A percentile compares a stretch with the other conserved stretches of the same genome.
These are phyloP conservation scores for Hippocampus barbouri DNA, from an alignment of 2,113 vertebrate species.

Conservation along the genomic window DNA sequence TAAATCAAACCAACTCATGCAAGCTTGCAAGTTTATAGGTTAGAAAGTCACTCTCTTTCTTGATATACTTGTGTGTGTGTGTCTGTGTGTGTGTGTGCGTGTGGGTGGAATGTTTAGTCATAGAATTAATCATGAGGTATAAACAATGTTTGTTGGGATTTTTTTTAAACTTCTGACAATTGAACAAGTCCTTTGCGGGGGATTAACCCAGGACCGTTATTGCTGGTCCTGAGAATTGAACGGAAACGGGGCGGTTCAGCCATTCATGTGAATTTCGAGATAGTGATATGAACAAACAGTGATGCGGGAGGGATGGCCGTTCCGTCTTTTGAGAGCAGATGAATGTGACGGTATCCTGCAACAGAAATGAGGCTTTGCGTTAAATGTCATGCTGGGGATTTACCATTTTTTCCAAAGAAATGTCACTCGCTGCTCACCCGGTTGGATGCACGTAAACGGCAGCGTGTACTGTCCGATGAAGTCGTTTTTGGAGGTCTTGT, in stretches of 20 bases:
- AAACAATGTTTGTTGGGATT: not conserved
- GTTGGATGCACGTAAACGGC: constrained; percentile 82
- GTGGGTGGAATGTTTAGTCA: not conserved
- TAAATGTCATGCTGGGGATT: not conserved
- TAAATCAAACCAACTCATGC: not conserved
- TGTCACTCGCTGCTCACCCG: constrained; percentile 71
- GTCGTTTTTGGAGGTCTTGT: constrained; percentile 85
- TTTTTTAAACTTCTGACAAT: not conserved
- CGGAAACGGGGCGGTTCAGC: not conserved
- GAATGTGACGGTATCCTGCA: constrained; percentile 90
- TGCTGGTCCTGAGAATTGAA: not conserved
- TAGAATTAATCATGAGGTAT: not conserved
- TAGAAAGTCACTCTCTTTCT: not conserved
- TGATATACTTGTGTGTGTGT: too few species aligned
- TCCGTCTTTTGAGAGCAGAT: constrained; percentile 90
- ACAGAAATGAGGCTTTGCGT: not conserved
- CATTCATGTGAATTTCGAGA: constrained; percentile 58
- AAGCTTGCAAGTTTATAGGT: not conserved
- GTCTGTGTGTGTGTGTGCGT: too few species aligned
- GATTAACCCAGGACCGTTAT: not conserved
- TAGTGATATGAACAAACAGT: constrained; percentile 82
- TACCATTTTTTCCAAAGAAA: not conserved
- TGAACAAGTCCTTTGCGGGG: not conserved
- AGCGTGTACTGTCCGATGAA: constrained; percentile 93
- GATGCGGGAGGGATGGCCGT: constrained; percentile 84